These are phyloP conservation scores for Eupeodes luniger DNA, from an alignment of 2,888 invertebrate genomes.

Conservation along the genomic window DNA sequence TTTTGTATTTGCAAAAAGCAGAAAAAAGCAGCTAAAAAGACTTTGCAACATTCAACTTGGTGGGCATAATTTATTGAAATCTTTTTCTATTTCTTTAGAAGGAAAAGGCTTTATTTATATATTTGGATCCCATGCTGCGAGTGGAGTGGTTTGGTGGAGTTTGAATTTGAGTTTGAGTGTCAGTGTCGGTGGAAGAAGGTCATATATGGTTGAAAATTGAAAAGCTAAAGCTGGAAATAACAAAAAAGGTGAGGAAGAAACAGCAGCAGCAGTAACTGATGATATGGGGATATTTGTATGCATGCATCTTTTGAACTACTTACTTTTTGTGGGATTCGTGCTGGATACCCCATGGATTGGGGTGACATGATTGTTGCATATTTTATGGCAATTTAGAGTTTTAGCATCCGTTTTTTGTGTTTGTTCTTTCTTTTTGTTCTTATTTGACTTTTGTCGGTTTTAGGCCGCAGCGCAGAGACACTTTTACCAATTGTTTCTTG, in stretches of 20 bases:
- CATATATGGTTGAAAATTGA: constrained; percentile 52
- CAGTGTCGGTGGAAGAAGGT: constrained; percentile 70
- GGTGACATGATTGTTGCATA: constrained; percentile 74
- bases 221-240: not conserved
- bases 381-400: constrained; percentile 50
- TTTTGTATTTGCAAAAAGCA: not conserved
- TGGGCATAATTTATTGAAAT: constrained; percentile 72
- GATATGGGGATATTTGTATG: constrained; percentile 21
- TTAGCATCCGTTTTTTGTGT: constrained; percentile 16
- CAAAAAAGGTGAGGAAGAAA: constrained; percentile 12
- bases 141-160: no score
- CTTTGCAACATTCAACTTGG: constrained; percentile 47
- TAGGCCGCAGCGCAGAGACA: constrained; percentile 15
- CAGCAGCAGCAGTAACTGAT: constrained; percentile 12
- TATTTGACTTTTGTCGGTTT: not conserved
- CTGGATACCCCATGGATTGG: constrained; percentile 73
- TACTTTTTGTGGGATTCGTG: constrained; percentile 73
- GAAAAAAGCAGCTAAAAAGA: not conserved
- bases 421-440: not conserved
- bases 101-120: constrained; percentile 40
- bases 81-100: constrained; percentile 27
- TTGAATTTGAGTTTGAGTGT: constrained; percentile 16
- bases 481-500: constrained; percentile 30
- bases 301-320: constrained; percentile 72
- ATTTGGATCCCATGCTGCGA: constrained; percentile 64